phyloP scores from a whole-genome alignment of 2,113 vertebrate species.

The Brevimyrus niger region DNA sequence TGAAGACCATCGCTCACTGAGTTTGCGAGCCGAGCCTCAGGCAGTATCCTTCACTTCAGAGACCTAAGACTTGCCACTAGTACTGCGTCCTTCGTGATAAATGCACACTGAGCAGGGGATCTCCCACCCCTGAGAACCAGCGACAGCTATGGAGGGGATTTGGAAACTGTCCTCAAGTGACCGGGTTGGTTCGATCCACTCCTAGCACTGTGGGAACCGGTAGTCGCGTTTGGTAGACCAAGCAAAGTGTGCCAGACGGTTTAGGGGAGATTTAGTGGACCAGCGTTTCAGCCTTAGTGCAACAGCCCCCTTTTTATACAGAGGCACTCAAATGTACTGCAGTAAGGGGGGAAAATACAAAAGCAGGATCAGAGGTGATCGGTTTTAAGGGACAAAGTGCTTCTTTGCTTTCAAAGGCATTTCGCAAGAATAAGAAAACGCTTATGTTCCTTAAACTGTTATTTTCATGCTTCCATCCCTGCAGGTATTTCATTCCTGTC shows the following conservation, averaged over 20 bases:
- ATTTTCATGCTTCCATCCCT: neutral
- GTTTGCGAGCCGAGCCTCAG: too few relatives aligned
- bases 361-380: neutral
- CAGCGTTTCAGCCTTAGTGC: neutral
- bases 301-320: neutral
- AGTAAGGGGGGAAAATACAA: neutral
- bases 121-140: neutral
- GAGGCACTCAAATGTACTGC: neutral
- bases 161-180: neutral
- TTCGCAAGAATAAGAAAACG: neutral
- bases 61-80: neutral
- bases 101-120: neutral
- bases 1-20: neutral
- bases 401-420: neutral
- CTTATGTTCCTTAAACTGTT: neutral
- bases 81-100: neutral
- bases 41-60: neutral
- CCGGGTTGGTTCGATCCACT: neutral
- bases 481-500: neutral
- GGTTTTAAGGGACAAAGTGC: neutral
- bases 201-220: neutral
- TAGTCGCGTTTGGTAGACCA: neutral
- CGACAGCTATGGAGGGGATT: neutral
- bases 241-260: neutral
- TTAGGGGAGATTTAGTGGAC: neutral